Conservation (phyloP, 2,888 invertebrate genomes). For the Leucoma salicis region DNA sequence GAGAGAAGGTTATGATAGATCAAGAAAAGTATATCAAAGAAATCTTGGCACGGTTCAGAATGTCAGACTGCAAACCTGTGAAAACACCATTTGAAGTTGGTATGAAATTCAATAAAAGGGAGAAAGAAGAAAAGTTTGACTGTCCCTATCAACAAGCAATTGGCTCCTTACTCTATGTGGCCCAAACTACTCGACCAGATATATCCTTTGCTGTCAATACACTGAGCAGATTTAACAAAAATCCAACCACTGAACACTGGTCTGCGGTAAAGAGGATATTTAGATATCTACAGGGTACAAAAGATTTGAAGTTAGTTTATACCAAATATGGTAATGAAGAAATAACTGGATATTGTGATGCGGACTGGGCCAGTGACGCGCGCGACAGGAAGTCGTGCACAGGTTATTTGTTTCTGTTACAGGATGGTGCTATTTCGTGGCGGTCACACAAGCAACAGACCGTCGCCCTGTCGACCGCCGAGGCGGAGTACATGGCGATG, state of each 20-base stretch:
- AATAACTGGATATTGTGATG: slow-evolving; percentile 19
- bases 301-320: slow-evolving; percentile 1
- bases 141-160: too few relatives aligned
- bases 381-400: slow-evolving; percentile 23
- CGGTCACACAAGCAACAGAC: slow-evolving; percentile 29
- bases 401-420: slow-evolving; percentile 26
- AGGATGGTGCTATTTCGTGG: slow-evolving; percentile 29
- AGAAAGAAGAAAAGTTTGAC: neutral
- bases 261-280: neutral
- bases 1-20: neutral
- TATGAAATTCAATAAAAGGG: neutral
- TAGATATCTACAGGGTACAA: neutral
- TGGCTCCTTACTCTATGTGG: too few relatives aligned
- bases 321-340: slow-evolving; percentile 13
- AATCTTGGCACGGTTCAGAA: slow-evolving; percentile 3
- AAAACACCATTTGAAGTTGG: slow-evolving; percentile 1
- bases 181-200: too few relatives aligned
- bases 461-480: too few relatives aligned
- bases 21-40: slow-evolving; percentile 9
- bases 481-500: slow-evolving; percentile 34
- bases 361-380: neutral
- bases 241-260: too few relatives aligned
- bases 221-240: too few relatives aligned
- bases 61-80: slow-evolving; percentile 7
- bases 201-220: too few relatives aligned